Conservation (phyloP, 2,888 invertebrate species). For the Nemurella pictetii region DNA sequence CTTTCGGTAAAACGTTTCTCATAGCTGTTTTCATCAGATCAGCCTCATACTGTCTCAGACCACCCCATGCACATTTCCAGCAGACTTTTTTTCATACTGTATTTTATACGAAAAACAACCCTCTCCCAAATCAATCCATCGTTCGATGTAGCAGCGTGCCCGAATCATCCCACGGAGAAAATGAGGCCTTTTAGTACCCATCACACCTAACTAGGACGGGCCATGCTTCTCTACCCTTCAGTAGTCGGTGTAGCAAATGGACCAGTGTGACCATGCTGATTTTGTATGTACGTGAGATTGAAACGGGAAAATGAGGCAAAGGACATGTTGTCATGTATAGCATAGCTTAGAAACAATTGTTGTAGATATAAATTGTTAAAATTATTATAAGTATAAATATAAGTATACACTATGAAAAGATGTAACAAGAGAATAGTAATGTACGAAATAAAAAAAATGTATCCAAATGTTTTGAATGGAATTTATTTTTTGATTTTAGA, state of each 20-base stretch:
- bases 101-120: neutral
- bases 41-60: neutral
- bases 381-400: neutral
- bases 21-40: neutral
- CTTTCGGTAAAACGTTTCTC: neutral
- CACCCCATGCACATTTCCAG: neutral
- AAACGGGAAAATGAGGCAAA: neutral
- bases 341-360: neutral
- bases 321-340: neutral
- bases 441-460: neutral
- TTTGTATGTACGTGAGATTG: neutral
- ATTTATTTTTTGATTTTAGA: too few species aligned
- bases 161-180: neutral
- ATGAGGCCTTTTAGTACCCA: conserved; percentile 14
- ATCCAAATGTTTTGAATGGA: neutral
- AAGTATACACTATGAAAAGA: neutral
- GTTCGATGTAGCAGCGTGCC: too few species aligned
- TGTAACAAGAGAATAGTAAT: neutral
- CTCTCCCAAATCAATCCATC: neutral
- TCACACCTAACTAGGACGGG: neutral
- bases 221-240: too few species aligned
- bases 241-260: neutral
- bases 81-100: neutral
- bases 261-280: neutral
- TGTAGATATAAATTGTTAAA: conserved; percentile 3